Conservation (phyloP, 2,113 vertebrate genomes). For the Lasiurus cinereus region DNA sequence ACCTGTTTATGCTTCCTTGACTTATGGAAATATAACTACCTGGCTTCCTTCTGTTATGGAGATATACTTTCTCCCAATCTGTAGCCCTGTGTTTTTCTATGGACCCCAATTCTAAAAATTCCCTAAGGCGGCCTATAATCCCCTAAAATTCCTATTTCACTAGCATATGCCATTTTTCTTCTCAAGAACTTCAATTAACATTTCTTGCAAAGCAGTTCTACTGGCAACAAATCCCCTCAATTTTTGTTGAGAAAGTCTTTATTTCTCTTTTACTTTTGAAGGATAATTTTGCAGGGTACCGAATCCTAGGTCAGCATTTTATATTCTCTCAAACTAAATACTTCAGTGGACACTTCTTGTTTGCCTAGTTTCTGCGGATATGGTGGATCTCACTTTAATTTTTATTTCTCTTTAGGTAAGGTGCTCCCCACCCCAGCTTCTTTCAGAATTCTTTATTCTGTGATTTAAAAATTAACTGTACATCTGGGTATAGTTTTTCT, state of each 20-base stretch:
- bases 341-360: neutral
- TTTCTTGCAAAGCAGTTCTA: neutral
- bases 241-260: neutral
- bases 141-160: too few species aligned
- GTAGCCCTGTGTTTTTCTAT: too few species aligned
- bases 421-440: too few species aligned
- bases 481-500: neutral
- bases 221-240: neutral
- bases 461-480: neutral
- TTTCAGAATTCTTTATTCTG: neutral
- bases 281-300: neutral
- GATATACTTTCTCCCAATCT: too few species aligned
- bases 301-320: neutral
- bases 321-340: neutral
- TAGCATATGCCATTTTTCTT: neutral
- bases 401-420: neutral
- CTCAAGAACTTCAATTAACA: neutral
- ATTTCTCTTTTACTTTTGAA: neutral
- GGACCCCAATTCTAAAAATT: too few species aligned
- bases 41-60: too few species aligned
- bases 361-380: neutral
- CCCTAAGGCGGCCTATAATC: too few species aligned
- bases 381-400: neutral
- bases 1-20: too few species aligned
- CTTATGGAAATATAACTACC: too few species aligned